These are phyloP conservation scores for Uropsilus gracilis DNA, from an alignment of 2,113 vertebrate genomes.

Conservation along the genomic window DNA sequence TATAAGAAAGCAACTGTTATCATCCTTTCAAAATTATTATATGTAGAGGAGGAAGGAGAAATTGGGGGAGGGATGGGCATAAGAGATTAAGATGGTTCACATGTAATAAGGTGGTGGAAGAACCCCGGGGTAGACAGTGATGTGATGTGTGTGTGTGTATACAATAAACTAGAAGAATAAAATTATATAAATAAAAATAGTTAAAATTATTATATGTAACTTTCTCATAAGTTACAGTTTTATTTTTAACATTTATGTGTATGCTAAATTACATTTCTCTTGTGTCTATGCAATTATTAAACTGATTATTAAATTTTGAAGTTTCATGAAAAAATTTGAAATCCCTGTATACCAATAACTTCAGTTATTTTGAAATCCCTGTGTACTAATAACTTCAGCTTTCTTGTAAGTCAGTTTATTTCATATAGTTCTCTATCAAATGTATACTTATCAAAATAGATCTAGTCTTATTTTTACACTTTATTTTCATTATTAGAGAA, in stretches of 20 bases:
- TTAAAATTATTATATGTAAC: background rate
- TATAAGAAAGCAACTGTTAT: background rate
- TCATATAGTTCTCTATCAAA: conserved; percentile 52
- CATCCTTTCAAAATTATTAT: background rate
- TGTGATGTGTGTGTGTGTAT: no score
- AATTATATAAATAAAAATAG: no score
- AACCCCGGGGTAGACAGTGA: no score
- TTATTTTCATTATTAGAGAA: conserved; percentile 68
- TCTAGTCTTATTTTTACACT: conserved; percentile 43
- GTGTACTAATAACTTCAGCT: no score
- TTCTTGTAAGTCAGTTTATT: conserved; percentile 64
- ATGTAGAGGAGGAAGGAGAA: no score
- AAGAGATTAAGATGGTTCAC: no score
- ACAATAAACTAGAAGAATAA: no score
- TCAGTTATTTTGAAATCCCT: no score
- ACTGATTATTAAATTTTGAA: conserved; percentile 61
- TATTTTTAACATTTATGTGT: conserved; percentile 45
- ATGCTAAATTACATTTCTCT: conserved; percentile 33
- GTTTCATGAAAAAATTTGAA: conserved; percentile 22
- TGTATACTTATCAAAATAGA: conserved; percentile 60
- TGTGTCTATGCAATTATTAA: conserved; percentile 40
- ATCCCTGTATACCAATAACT: no score
- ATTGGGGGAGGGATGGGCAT: no score
- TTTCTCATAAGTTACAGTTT: conserved; percentile 36
- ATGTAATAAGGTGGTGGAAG: no score